A percentile compares a stretch with the other conserved stretches of the same genome.
Evolutionary conservation across 1,140 invertebrate species (phyloP).

Genomic region (Drosophila kohkoa): DNA sequence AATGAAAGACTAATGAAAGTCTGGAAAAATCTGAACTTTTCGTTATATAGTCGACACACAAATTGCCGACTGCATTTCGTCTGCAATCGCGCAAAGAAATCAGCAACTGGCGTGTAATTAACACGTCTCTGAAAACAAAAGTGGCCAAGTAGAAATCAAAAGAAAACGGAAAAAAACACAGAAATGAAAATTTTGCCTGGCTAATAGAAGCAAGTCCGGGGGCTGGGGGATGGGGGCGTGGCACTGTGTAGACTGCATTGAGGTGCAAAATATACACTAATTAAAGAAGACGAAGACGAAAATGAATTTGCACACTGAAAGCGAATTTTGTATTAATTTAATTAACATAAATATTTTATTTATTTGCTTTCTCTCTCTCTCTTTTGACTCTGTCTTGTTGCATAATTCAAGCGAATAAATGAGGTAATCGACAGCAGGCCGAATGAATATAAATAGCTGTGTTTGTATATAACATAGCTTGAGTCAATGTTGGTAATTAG

Average conservation of each 20-base stretch:
- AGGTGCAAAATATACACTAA: slow-evolving; percentile 52
- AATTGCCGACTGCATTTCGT: slow-evolving; percentile 18
- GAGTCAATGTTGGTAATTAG: slow-evolving; percentile 36
- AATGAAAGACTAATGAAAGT: slow-evolving; percentile 7
- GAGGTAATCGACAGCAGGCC: slow-evolving; percentile 9
- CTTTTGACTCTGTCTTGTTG: slow-evolving; percentile 11
- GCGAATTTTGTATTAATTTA: slow-evolving; percentile 47
- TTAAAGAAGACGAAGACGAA: slow-evolving; percentile 42
- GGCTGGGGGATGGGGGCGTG: slow-evolving; percentile 17
- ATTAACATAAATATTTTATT: slow-evolving; percentile 53
- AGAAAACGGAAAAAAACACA: slow-evolving; percentile 10
- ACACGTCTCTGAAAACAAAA: slow-evolving; percentile 50
- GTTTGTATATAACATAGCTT: slow-evolving; percentile 8
- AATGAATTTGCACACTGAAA: slow-evolving; percentile 41
- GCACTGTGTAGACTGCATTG: slow-evolving; percentile 18
- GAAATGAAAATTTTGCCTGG: slow-evolving; percentile 37
- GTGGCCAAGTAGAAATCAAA: slow-evolving; percentile 19
- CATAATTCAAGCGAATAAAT: slow-evolving; percentile 31
- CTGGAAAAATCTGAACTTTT: neutral
- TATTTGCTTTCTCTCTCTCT: slow-evolving; percentile 3
- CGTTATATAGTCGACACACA: neutral
- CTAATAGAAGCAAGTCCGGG: neutral
- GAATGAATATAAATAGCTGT: neutral
- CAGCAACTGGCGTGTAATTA: slow-evolving; percentile 46
- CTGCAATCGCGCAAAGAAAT: slow-evolving; percentile 17